phyloP scores from a whole-genome alignment of 1,140 invertebrate genomes.

The Hypothenemus hampei region DNA sequence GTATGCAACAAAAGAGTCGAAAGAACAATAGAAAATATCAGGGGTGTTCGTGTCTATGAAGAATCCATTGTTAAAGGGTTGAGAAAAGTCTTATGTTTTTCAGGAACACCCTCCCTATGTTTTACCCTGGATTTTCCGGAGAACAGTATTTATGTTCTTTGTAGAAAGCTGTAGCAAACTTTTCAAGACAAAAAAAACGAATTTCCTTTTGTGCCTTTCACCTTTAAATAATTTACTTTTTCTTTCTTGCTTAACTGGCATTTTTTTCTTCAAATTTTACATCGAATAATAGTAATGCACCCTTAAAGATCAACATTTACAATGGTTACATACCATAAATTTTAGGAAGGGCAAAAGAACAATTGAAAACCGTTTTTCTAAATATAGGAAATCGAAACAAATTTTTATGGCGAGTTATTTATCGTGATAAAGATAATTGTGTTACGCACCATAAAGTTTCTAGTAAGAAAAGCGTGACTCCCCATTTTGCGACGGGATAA shows the following conservation, averaged over 20 bases:
- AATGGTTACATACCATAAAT: slow-evolving; percentile 21
- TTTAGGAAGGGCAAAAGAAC: slow-evolving; percentile 9
- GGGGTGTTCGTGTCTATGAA: slow-evolving; percentile 1
- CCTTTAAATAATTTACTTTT: background rate
- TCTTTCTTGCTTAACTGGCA: no score
- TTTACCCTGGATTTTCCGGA: background rate
- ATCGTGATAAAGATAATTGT: slow-evolving; percentile 23
- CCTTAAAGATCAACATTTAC: slow-evolving; percentile 11
- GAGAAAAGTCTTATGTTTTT: background rate
- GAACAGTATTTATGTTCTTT: background rate
- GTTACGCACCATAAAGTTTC: slow-evolving; percentile 22
- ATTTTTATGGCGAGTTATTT: slow-evolving; percentile 24
- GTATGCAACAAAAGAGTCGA: background rate
- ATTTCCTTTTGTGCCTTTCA: background rate
- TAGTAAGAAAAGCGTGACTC: slow-evolving; percentile 18
- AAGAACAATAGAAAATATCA: background rate
- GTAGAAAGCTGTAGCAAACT: background rate
- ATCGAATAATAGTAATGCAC: no score
- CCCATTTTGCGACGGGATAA: slow-evolving; percentile 19
- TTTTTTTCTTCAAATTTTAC: no score
- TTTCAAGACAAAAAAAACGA: background rate
- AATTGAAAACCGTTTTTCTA: slow-evolving; percentile 17
- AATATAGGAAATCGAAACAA: slow-evolving; percentile 16
- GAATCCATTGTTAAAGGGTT: background rate
- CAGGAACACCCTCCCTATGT: background rate